Evolutionary conservation across 2,113 vertebrate genomes (phyloP).

Genomic region (Nothocercus julius): DNA sequence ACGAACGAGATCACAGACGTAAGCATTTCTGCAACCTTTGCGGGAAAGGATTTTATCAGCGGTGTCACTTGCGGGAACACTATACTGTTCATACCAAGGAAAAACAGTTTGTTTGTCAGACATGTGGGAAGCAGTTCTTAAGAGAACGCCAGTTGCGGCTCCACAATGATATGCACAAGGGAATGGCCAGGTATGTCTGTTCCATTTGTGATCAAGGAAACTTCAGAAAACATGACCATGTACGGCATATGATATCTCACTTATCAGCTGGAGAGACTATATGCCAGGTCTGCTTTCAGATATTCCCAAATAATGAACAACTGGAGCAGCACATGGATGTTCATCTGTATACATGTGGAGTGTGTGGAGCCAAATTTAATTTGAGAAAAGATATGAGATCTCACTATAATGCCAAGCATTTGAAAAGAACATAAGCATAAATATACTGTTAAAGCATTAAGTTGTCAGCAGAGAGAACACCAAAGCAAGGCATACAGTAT

Average conservation of each 20-base stretch:
- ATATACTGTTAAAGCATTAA: constrained; percentile 72
- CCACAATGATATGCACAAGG: constrained; percentile 99
- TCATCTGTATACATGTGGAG: constrained; percentile 96
- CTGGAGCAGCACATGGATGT: constrained; percentile 98
- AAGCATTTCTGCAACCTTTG: constrained; percentile 98
- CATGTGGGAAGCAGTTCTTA: constrained; percentile 97
- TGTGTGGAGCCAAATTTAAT: constrained; percentile 98
- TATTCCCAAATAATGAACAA: constrained; percentile 92
- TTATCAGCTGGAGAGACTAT: constrained; percentile 95
- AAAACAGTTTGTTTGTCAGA: constrained; percentile 98
- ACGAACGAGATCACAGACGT: constrained; percentile 90
- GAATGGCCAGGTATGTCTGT: constrained; percentile 97
- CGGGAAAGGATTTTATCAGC: constrained; percentile 97
- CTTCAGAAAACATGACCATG: constrained; percentile 98
- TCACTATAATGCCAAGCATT: constrained; percentile 98
- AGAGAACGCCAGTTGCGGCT: constrained; percentile 94
- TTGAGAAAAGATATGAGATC: constrained; percentile 98
- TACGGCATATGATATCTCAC: constrained; percentile 99
- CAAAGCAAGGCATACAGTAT: constrained; percentile 81
- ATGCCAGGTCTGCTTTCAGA: constrained; percentile 99
- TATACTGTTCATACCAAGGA: constrained; percentile 99
- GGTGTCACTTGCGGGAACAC: constrained; percentile 97
- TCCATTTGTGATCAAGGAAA: constrained; percentile 98
- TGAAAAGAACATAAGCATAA: constrained; percentile 86
- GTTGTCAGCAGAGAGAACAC: constrained; percentile 77